A percentile compares a stretch with the other conserved stretches of the same genome.
Conservation (phyloP, 37 sponge, comb jelly and placozoan genomes). For the Beroe ovata region DNA sequence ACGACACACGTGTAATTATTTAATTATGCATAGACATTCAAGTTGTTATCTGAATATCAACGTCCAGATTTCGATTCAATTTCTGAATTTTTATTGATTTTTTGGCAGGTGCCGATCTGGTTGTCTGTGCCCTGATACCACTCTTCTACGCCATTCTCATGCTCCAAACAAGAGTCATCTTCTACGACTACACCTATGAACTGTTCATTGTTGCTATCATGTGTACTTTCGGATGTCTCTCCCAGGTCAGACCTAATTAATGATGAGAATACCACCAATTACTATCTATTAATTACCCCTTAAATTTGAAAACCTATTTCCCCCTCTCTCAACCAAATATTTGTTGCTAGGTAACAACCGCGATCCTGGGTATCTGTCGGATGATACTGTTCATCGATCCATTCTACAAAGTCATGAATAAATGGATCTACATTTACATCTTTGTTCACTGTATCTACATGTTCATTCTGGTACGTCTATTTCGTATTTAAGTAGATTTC, state of each 20-base stretch:
- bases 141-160: constrained; percentile 35
- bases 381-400: not conserved
- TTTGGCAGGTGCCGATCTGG: constrained; percentile 13
- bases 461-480: constrained; percentile 7
- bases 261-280: too few species aligned
- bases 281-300: too few species aligned
- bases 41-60: too few species aligned
- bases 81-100: too few species aligned
- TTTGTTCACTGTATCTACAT: not conserved
- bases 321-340: too few species aligned
- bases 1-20: too few species aligned
- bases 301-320: too few species aligned
- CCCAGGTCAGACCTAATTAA: constrained; percentile 61
- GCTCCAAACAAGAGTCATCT: constrained; percentile 1
- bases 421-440: not conserved
- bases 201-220: constrained; percentile 11
- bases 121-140: constrained; percentile 21
- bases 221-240: constrained; percentile 56
- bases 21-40: too few species aligned
- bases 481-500: too few species aligned
- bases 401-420: constrained; percentile 1
- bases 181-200: constrained; percentile 14
- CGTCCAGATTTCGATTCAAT: too few species aligned
- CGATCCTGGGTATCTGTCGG: constrained; percentile 15
- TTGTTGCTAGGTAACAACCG: constrained; percentile 40